Percentiles rank a stretch among this genome's conserved stretches.
These are phyloP conservation scores for Drosophila biarmipes DNA, from an alignment of 1,140 invertebrate species.

Conservation along the genomic window DNA sequence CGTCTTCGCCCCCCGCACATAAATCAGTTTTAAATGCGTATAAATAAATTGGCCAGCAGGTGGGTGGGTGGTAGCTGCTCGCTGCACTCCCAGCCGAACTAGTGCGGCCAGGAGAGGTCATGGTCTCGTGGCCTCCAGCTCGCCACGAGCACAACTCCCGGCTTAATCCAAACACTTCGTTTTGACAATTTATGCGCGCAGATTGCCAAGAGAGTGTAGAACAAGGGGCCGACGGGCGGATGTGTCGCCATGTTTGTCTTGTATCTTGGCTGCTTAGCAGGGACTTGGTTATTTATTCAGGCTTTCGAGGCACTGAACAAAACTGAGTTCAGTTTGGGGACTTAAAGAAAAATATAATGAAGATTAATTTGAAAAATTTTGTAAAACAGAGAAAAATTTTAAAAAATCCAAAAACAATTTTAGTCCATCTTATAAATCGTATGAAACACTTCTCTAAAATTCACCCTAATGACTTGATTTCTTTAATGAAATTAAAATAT, in stretches of 20 bases:
- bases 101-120: constrained; percentile 40
- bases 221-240: constrained; percentile 8
- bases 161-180: constrained; percentile 72
- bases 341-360: no score
- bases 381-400: no score
- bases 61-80: constrained; percentile 3
- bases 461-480: no score
- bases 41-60: constrained; percentile 74
- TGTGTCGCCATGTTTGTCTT: constrained; percentile 71
- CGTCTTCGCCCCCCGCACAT: constrained; percentile 59
- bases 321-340: not conserved
- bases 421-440: no score
- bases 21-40: constrained; percentile 81
- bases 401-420: no score
- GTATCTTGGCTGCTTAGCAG: constrained; percentile 57
- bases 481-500: no score
- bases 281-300: constrained; percentile 65
- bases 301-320: constrained; percentile 10
- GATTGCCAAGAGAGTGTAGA: constrained; percentile 20
- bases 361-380: no score
- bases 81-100: constrained; percentile 29
- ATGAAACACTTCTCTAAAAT: no score
- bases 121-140: constrained; percentile 37
- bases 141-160: constrained; percentile 29
- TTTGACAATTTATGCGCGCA: constrained; percentile 73